Percentiles rank a stretch among this genome's conserved stretches.
phyloP scores from a whole-genome alignment of 2,797 vertebrate species.

The Intellagama lesueurii region DNA sequence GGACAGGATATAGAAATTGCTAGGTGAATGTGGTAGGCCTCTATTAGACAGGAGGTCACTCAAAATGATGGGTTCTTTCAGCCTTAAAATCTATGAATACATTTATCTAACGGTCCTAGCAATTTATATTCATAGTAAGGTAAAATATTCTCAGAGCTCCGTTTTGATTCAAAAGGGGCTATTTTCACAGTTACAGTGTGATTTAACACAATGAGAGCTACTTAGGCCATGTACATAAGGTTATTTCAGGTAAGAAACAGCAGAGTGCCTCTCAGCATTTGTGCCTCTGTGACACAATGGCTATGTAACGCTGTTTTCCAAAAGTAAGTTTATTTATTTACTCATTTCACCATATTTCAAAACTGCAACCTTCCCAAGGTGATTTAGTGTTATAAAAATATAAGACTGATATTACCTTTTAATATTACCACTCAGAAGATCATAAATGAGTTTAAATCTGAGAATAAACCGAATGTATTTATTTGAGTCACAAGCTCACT shows the following conservation, averaged over 20 bases:
- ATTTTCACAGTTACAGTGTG: constrained; percentile 13
- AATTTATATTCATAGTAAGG: constrained; percentile 33
- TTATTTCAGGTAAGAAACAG: constrained; percentile 13
- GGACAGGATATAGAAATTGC: constrained; percentile 32
- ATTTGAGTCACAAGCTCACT: not conserved
- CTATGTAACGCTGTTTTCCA: not conserved
- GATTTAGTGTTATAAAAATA: too few species aligned
- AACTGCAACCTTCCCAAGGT: not conserved
- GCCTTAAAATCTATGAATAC: constrained; percentile 31
- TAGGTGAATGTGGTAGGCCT: constrained; percentile 20
- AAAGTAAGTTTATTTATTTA: not conserved
- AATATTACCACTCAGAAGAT: too few species aligned
- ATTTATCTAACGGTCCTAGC: constrained; percentile 31
- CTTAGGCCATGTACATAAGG: not conserved
- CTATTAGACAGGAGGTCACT: constrained; percentile 25
- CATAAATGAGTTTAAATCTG: too few species aligned
- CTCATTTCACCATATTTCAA: not conserved
- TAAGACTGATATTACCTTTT: too few species aligned
- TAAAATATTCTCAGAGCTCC: not conserved
- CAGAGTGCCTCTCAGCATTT: not conserved
- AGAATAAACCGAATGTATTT: too few species aligned
- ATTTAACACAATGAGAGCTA: constrained; percentile 1
- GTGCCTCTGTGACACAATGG: not conserved
- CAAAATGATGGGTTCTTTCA: constrained; percentile 7
- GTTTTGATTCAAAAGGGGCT: not conserved